Evolutionary conservation across 2,888 invertebrate species (phyloP).

Genomic region (Drosophila eohydei): DNA sequence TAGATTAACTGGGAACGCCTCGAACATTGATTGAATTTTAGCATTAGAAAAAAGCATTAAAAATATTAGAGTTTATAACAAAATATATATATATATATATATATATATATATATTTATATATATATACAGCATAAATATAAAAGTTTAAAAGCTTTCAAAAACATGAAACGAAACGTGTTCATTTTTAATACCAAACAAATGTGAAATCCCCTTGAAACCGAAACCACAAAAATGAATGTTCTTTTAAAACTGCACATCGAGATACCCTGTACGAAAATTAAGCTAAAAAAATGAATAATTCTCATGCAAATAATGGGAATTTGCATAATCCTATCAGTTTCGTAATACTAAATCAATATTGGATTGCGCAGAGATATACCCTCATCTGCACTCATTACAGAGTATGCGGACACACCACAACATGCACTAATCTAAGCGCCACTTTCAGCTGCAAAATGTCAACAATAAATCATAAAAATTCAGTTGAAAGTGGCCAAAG

Average conservation of each 20-base stretch:
- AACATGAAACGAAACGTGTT: constrained; percentile 1
- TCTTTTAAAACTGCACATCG: neutral
- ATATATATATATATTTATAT: neutral
- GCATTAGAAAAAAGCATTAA: too few relatives aligned
- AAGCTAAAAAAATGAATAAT: too few relatives aligned
- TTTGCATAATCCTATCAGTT: too few relatives aligned
- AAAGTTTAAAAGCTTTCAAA: neutral
- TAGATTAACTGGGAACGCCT: neutral
- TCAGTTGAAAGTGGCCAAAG: neutral
- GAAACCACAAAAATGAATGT: constrained; percentile 5
- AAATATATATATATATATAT: neutral
- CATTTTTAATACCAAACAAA: constrained; percentile 7
- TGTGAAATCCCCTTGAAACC: neutral
- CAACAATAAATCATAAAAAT: constrained; percentile 46
- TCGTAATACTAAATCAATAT: too few relatives aligned
- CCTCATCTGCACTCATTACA: neutral
- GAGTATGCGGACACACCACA: neutral
- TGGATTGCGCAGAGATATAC: too few relatives aligned
- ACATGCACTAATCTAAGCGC: constrained; percentile 1
- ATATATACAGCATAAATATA: neutral
- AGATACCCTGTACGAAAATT: neutral
- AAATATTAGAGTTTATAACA: too few relatives aligned
- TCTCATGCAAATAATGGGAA: too few relatives aligned
- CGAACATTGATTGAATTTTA: constrained; percentile 1
- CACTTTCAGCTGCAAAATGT: constrained; percentile 13